phyloP scores from a whole-genome alignment of 2,797 vertebrate species.

The Macropodus opercularis region DNA sequence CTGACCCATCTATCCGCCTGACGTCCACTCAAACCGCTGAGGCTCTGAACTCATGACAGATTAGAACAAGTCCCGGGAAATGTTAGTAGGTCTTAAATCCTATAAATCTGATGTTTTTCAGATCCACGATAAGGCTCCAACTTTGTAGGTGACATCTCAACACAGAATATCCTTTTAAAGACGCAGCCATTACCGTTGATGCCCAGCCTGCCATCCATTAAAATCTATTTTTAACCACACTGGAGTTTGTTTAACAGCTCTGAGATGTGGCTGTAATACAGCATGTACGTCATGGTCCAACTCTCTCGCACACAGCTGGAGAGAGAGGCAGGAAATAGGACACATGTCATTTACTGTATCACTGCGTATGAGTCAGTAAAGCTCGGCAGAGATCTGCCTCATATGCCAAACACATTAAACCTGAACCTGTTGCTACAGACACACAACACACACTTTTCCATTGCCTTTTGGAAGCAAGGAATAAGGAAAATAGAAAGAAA shows the following conservation, averaged over 20 bases:
- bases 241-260: conserved; percentile 5
- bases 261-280: background rate
- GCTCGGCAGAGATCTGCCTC: background rate
- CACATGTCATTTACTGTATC: conserved; percentile 21
- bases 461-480: conserved; percentile 29
- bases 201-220: background rate
- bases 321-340: background rate
- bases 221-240: background rate
- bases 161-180: background rate
- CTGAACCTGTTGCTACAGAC: conserved; percentile 44
- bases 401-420: conserved; percentile 44
- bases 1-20: too few relatives aligned
- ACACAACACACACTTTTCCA: background rate
- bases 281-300: background rate
- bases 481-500: conserved; percentile 37
- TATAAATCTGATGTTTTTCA: background rate
- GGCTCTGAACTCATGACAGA: too few relatives aligned
- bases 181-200: background rate
- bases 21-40: too few relatives aligned
- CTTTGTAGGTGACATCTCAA: background rate
- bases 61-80: too few relatives aligned
- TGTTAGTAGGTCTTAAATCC: background rate
- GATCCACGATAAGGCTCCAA: background rate
- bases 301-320: background rate
- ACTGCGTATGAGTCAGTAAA: conserved; percentile 10